Conservation (phyloP, 2,888 invertebrate species). For the Schizaphis graminum region DNA sequence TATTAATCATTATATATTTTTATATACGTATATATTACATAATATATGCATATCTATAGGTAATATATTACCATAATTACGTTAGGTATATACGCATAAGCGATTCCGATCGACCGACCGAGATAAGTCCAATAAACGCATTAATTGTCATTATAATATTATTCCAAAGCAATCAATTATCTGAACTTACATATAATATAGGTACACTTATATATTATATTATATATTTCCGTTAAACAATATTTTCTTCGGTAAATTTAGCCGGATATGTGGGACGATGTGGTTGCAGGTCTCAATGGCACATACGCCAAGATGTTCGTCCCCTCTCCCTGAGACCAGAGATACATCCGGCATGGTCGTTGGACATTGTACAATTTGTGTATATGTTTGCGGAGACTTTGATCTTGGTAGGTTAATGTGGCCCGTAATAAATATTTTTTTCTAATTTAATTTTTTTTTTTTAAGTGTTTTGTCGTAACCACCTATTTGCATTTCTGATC, state of each 20-base stretch:
- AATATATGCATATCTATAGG: not conserved
- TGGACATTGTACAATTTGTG: not conserved
- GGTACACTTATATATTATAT: not conserved
- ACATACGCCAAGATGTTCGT: not conserved
- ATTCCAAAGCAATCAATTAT: not conserved
- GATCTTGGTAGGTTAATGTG: not conserved
- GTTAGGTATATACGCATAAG: not conserved
- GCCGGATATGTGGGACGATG: not conserved
- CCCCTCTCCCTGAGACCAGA: not conserved
- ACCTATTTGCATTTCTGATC: not conserved
- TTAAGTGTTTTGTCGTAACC: not conserved
- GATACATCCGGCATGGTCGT: not conserved
- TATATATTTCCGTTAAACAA: not conserved
- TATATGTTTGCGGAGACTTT: not conserved
- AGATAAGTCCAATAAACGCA: slow-evolving; percentile 9
- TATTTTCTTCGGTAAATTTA: not conserved
- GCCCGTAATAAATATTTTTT: not conserved
- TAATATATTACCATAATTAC: not conserved
- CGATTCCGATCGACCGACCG: not conserved
- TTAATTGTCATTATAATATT: not conserved
- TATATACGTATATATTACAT: not conserved
- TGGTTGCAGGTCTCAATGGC: not conserved
- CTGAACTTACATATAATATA: not conserved
- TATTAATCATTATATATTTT: not conserved
- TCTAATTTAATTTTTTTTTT: not conserved